phyloP scores from a whole-genome alignment of 2,797 vertebrate species.

The Takifugu rubripes region DNA sequence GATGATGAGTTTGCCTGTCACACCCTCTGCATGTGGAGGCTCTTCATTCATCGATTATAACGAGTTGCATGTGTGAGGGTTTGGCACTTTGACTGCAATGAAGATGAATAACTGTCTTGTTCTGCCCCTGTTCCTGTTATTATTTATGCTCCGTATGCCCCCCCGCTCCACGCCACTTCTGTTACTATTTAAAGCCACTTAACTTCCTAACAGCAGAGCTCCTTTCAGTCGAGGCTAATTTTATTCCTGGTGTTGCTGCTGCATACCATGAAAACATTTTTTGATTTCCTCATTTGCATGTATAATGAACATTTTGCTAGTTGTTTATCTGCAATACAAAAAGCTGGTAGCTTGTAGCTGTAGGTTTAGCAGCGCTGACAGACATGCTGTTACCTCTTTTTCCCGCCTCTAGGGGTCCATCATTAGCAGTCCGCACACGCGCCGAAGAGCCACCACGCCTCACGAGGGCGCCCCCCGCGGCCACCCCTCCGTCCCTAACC shows the following conservation, averaged over 20 bases:
- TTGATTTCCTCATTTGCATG: conserved; percentile 75
- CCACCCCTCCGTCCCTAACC: conserved; percentile 84
- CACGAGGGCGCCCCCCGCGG: conserved; percentile 84
- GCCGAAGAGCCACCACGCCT: conserved; percentile 87
- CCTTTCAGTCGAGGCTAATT: conserved; percentile 36
- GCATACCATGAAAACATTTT: conserved; percentile 66
- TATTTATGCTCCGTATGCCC: conserved; percentile 20
- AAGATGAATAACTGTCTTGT: conserved; percentile 38
- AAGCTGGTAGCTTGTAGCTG: conserved; percentile 31
- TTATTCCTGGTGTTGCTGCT: conserved; percentile 51
- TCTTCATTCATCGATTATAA: conserved; percentile 62
- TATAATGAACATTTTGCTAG: conserved; percentile 69
- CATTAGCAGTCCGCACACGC: conserved; percentile 97
- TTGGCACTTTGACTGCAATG: conserved; percentile 48
- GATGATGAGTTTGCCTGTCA: conserved; percentile 68
- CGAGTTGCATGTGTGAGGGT: conserved; percentile 74
- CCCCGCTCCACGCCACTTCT: conserved; percentile 33
- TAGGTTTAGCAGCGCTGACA: conserved; percentile 35
- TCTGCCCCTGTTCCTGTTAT: conserved; percentile 28
- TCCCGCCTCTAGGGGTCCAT: conserved; percentile 90
- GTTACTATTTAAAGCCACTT: conserved; percentile 26
- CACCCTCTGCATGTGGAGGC: conserved; percentile 73
- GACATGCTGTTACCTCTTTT: conserved; percentile 44
- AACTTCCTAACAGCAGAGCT: conserved; percentile 22
- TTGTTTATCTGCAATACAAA: conserved; percentile 59